Conservation (phyloP, 2,113 vertebrate genomes). For the Hyla sarda region DNA sequence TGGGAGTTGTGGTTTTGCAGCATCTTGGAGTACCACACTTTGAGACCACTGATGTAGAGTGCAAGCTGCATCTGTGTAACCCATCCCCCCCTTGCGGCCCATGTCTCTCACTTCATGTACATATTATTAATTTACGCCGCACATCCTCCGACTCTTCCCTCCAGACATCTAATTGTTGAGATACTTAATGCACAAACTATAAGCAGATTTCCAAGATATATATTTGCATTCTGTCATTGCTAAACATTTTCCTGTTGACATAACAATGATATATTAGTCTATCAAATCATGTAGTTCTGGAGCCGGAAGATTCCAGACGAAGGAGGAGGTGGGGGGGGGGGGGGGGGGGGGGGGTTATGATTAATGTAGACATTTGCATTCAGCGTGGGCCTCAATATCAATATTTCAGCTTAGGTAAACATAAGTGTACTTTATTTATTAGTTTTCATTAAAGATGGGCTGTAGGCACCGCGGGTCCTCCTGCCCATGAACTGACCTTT, state of each 20-base stretch:
- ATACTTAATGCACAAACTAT: conserved; percentile 26
- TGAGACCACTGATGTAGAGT: too few species aligned
- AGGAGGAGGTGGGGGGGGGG: too few species aligned
- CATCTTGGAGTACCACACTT: too few species aligned
- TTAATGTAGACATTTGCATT: conserved; percentile 75
- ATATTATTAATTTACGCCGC: conserved; percentile 29
- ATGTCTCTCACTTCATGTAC: background rate
- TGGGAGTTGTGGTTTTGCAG: too few species aligned
- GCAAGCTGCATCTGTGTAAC: too few species aligned
- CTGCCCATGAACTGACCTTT: conserved; percentile 72
- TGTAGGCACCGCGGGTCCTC: conserved; percentile 68
- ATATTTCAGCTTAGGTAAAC: conserved; percentile 81
- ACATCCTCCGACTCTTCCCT: background rate
- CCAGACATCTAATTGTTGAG: conserved; percentile 1
- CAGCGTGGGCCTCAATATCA: conserved; percentile 70
- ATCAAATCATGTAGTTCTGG: conserved; percentile 23
- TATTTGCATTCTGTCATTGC: conserved; percentile 68
- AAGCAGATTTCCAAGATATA: conserved; percentile 47
- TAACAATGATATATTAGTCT: conserved; percentile 74
- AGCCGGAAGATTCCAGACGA: conserved; percentile 69
- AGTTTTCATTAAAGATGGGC: conserved; percentile 77
- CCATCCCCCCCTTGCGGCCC: background rate
- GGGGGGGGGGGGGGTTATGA: too few species aligned
- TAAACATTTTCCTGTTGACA: conserved; percentile 69
- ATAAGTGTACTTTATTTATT: conserved; percentile 81